Base-by-base conservation (phyloP, 1,140 invertebrate species). In the Calosoma granatense region DNA sequence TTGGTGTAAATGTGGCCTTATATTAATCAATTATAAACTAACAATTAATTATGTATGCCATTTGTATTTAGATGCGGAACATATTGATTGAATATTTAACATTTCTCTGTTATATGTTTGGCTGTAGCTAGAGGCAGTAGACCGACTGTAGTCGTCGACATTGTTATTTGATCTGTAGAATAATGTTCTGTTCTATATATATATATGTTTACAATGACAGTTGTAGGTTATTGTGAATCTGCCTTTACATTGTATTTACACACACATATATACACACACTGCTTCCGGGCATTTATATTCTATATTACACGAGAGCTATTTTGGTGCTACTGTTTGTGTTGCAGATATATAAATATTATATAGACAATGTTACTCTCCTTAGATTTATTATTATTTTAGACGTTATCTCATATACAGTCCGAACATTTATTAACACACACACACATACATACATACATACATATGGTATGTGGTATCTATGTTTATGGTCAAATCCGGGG, bases 331-430 rank as follows among this genome's bases (percentile, higher is more conserved):
- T 11, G 41, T 47, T 47, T 12, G 6, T 47, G 15, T 47, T 47
- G 41, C 41, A 47, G 15, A 47, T 47, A n/a, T n/a, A n/a, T n/a
- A 47, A 47, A 47, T 12, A 11, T 17, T 12, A 17, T 47, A 47
- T 47, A 36, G n/a, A 36, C 26, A 36, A 36, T 36, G 26, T 36
- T 36, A 36, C 6, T n/a, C n/a, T n/a, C n/a, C n/a, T n/a, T n/a
- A n/a, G n/a, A n/a, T 30, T 30, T 30, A 47, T 47, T 47, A 11
- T 6, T 47, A 47, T 47, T 17, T 47, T 47, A 47, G 41, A 47
- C 17, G 17, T 17, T 12, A 12, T 12, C 4, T 11, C 9, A 47
- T 12, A 47, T 11, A 11, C 15, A 12, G 41, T 47, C 9, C 17
- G n/a, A n/a, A n/a, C n/a, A n/a, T n/a, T n/a, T n/a, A n/a, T n/a